phyloP scores from a whole-genome alignment of 2,888 invertebrate genomes.

The Hydrotaea cyrtoneurina region DNA sequence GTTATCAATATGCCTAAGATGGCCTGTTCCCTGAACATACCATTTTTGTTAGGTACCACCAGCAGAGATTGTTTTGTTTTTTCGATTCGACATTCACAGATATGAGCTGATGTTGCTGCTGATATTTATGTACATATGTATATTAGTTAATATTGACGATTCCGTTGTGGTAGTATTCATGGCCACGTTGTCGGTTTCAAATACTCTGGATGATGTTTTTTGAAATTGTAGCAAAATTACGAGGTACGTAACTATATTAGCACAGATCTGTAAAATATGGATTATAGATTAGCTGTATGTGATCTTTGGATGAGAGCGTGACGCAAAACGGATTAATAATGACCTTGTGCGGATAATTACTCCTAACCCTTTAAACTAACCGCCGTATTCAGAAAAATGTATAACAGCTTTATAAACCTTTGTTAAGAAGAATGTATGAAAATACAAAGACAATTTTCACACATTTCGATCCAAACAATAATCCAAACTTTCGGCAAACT shows the following conservation, averaged over 20 bases:
- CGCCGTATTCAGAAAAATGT: too few species aligned
- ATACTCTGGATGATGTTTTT: conserved; percentile 52
- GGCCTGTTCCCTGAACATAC: neutral
- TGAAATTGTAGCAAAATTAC: conserved; percentile 75
- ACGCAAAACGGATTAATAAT: too few species aligned
- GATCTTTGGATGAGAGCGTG: too few species aligned
- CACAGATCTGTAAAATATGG: conserved; percentile 69
- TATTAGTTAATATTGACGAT: neutral
- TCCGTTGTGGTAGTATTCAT: conserved; percentile 22
- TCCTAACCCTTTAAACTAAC: too few species aligned
- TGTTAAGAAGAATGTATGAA: too few species aligned
- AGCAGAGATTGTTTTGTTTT: conserved; percentile 24
- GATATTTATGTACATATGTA: neutral
- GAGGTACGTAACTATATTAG: conserved; percentile 73
- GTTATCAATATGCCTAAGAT: conserved; percentile 13
- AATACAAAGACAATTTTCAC: too few species aligned
- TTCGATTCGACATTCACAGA: neutral
- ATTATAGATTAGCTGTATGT: too few species aligned
- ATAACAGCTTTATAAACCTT: too few species aligned
- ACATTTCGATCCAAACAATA: too few species aligned
- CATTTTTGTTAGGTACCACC: conserved; percentile 23
- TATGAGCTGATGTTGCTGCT: neutral
- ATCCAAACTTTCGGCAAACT: too few species aligned
- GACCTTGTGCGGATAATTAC: too few species aligned
- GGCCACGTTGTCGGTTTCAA: neutral